Evolutionary conservation across 2,797 vertebrate genomes (phyloP), one percentile per base, ranked within the genome.

Genomic region (Tympanoctomys barrerae): DNA sequence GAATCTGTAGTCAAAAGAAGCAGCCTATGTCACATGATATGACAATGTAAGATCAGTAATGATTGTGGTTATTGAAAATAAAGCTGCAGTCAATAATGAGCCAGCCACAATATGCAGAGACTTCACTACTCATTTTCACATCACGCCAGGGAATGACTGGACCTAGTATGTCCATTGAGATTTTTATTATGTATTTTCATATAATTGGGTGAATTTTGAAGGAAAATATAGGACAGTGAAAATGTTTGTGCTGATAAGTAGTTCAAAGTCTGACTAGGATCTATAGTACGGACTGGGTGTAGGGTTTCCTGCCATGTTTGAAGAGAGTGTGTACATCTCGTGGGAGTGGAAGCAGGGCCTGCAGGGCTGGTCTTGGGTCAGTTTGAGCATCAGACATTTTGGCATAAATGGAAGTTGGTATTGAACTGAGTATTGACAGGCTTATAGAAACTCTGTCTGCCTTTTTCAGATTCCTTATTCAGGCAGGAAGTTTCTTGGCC

Each of bases 191-290:
- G 0, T 89, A 46, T 64, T 94, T 94, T 89, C 84, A 31, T 36
- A 31, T 71, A 89, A 59, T 31, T 46, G 83, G 46, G 26, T 91
- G 19, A 57, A 61, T 86, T 97, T 91, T 95, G n/a, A 93, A 96
- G 75, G 75, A 92, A 70, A 96, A 39, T 70, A 39, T 85, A 31
- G 75, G 77, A 24, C 49, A 54, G 1, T 62, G 46, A 68, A 78
- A 89, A 77, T 83, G 1, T 81, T 90, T 92, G n/a, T 36, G 52
- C 54, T 87, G 88, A 88, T 77, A 42, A 71, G 59, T 24, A 81
- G 59, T 42, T 36, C 12, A 70, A 42, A n/a, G 59, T 89, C 68
- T 94, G 57, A 82, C 22, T 2, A 54, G 36, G 57, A 46, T 42
- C 12, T 13, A 1, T 5, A 10, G 6, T 86, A 59, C 80, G 18